Evolutionary conservation across 2,888 invertebrate species (phyloP).

Genomic region (Hyposoter dolosus): DNA sequence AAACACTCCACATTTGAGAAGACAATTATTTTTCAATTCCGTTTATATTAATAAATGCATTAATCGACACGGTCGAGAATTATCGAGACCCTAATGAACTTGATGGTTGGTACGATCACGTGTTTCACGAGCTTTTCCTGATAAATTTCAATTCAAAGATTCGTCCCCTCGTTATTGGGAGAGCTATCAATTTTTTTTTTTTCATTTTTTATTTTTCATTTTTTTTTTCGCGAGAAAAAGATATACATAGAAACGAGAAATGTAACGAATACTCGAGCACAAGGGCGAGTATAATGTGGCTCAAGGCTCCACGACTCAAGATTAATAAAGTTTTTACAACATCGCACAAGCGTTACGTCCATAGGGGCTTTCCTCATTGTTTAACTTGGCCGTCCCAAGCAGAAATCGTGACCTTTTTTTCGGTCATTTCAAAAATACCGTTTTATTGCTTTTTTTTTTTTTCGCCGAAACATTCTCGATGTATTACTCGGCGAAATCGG

Average conservation of each 20-base stretch:
- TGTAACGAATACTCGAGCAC: slow-evolving; percentile 55
- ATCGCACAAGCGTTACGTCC: slow-evolving; percentile 37
- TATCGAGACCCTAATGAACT: background rate
- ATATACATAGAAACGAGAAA: slow-evolving; percentile 31
- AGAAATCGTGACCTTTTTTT: slow-evolving; percentile 15
- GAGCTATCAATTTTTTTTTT: slow-evolving; percentile 20
- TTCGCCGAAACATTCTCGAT: background rate
- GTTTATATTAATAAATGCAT: background rate
- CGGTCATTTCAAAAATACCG: background rate
- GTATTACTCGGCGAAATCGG: background rate
- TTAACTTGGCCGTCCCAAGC: slow-evolving; percentile 48
- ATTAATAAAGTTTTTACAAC: slow-evolving; percentile 62
- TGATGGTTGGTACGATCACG: background rate
- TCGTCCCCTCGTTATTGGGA: background rate
- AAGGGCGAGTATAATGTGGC: slow-evolving; percentile 62
- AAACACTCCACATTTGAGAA: background rate
- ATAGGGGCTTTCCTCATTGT: slow-evolving; percentile 46
- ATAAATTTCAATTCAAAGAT: slow-evolving; percentile 8
- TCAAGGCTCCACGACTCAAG: slow-evolving; percentile 60
- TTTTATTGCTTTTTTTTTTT: background rate
- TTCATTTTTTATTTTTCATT: background rate
- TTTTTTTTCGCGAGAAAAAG: background rate
- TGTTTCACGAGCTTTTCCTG: slow-evolving; percentile 4
- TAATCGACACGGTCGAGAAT: background rate
- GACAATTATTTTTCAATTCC: background rate